Evolutionary conservation across 2,113 vertebrate species (phyloP).

Genomic region (Nothoprocta perdicaria): DNA sequence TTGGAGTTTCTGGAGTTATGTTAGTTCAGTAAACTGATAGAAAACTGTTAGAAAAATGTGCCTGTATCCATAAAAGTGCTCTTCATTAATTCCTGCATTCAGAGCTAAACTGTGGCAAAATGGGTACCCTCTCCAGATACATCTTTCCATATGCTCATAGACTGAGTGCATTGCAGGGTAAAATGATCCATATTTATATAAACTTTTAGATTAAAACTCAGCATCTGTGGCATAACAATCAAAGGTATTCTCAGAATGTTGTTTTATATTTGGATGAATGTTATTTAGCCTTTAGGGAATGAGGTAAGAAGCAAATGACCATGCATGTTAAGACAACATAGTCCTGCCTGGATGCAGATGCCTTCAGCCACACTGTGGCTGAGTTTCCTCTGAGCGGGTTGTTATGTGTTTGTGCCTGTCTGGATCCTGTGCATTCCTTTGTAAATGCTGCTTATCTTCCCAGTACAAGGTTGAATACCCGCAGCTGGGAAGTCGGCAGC

Average conservation of each 20-base stretch:
- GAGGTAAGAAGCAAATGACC: not conserved
- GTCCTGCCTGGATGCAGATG: not conserved
- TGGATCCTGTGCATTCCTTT: not conserved
- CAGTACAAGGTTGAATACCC: slow-evolving; percentile 83
- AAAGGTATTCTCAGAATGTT: slow-evolving; percentile 1
- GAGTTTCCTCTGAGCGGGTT: not conserved
- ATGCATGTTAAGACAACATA: not conserved
- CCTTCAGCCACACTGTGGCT: not conserved
- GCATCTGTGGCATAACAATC: not conserved
- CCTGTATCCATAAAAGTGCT: slow-evolving; percentile 4
- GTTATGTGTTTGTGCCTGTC: not conserved
- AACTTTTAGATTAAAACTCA: not conserved
- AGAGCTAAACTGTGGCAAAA: not conserved
- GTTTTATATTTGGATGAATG: not conserved
- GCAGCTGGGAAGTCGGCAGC: slow-evolving; percentile 79
- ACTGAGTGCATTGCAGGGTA: not conserved
- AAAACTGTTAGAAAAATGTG: not conserved
- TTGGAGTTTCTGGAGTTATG: not conserved
- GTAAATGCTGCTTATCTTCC: slow-evolving; percentile 24
- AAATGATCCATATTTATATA: not conserved
- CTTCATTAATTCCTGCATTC: not conserved
- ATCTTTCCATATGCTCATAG: not conserved
- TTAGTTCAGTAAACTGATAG: not conserved
- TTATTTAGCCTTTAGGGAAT: not conserved
- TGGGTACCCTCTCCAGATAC: not conserved